A percentile compares a stretch with the other conserved stretches of the same genome.
Evolutionary conservation across 2,113 vertebrate genomes (phyloP).

Genomic region (Sylvia atricapilla): DNA sequence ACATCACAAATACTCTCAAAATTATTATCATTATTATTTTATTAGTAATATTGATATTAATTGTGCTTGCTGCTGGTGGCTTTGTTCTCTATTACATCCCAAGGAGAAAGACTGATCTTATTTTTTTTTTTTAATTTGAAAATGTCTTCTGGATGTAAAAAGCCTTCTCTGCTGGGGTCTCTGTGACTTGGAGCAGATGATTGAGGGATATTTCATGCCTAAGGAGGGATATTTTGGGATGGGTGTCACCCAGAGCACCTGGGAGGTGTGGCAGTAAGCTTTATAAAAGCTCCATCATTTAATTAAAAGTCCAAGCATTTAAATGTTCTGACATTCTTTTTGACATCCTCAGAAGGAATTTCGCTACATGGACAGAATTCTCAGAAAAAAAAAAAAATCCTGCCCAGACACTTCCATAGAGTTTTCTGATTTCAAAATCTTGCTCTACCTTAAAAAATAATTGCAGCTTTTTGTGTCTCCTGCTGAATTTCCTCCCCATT

Average conservation of each 20-base stretch:
- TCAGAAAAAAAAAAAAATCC: background rate
- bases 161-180: background rate
- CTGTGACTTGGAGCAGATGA: background rate
- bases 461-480: background rate
- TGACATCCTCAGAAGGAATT: background rate
- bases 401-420: background rate
- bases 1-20: background rate
- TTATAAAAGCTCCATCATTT: background rate
- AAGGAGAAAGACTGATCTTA: background rate
- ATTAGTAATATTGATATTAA: no score
- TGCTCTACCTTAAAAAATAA: slow-evolving; percentile 14
- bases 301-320: background rate
- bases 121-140: background rate
- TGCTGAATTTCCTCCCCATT: background rate
- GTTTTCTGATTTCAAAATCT: background rate
- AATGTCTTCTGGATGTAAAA: background rate
- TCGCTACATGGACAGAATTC: accelerated
- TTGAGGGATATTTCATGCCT: background rate
- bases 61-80: background rate
- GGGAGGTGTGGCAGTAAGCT: background rate
- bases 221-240: background rate
- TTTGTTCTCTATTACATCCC: background rate
- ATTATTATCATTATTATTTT: background rate
- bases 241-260: background rate
- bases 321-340: background rate